phyloP scores from a whole-genome alignment of 2,888 invertebrate species.

The Harmothoe impar region DNA sequence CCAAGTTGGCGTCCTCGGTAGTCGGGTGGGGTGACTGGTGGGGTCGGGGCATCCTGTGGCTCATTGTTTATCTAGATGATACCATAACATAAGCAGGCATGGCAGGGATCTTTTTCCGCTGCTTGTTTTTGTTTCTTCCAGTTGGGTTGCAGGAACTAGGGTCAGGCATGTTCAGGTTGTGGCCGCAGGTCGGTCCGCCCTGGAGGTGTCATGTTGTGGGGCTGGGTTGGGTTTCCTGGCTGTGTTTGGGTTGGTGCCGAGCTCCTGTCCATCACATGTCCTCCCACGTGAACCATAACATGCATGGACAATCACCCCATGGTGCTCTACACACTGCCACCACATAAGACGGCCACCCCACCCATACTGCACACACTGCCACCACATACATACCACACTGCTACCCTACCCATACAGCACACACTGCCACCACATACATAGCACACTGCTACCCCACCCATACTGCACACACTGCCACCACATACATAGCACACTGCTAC shows the following conservation, averaged over 20 bases:
- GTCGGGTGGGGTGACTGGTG: not conserved
- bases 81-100: slow-evolving; percentile 45
- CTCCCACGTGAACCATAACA: slow-evolving; percentile 22
- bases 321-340: too few species aligned
- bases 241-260: slow-evolving; percentile 33
- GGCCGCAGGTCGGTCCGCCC: not conserved
- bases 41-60: slow-evolving; percentile 2
- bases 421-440: too few species aligned
- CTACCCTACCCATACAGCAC: too few species aligned
- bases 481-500: too few species aligned
- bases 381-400: too few species aligned
- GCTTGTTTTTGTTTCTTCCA: slow-evolving; percentile 58
- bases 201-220: slow-evolving; percentile 39
- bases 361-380: too few species aligned
- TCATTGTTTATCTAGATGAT: slow-evolving; percentile 47
- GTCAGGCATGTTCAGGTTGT: not conserved
- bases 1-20: not conserved
- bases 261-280: slow-evolving; percentile 28
- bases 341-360: too few species aligned
- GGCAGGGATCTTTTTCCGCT: slow-evolving; percentile 39
- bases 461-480: too few species aligned
- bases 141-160: not conserved
- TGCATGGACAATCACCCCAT: not conserved
- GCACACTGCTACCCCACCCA: too few species aligned
- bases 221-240: not conserved